Conservation (phyloP, 1,140 invertebrate species). For the Trissolcus basalis region DNA sequence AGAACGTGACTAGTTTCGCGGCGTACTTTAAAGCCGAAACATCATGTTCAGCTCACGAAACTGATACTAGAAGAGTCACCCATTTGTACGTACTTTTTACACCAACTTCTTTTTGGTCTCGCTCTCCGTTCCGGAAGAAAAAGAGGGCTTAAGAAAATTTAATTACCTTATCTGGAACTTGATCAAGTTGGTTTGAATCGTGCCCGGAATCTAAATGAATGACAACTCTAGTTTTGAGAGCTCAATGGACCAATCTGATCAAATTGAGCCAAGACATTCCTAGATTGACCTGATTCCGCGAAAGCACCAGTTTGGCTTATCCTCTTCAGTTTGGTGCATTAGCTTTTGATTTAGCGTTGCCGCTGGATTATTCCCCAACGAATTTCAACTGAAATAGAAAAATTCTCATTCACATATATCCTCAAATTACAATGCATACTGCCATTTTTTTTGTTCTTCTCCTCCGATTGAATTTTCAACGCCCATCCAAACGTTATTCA, state of each 20-base stretch:
- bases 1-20: too few relatives aligned
- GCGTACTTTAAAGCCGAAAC: too few relatives aligned
- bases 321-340: constrained; percentile 23
- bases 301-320: constrained; percentile 21
- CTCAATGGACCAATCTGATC: constrained; percentile 17
- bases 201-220: constrained; percentile 28
- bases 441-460: too few relatives aligned
- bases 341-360: constrained; percentile 27
- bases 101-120: neutral
- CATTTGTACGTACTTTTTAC: neutral
- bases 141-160: constrained; percentile 24
- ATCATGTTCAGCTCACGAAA: too few relatives aligned
- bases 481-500: too few relatives aligned
- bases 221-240: constrained; percentile 21
- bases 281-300: constrained; percentile 30
- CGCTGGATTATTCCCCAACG: constrained; percentile 2
- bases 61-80: too few relatives aligned
- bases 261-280: constrained; percentile 10
- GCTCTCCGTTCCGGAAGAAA: neutral
- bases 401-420: neutral
- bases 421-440: neutral
- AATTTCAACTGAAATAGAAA: neutral
- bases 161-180: constrained; percentile 21
- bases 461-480: too few relatives aligned
- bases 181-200: constrained; percentile 23